A percentile compares a stretch with the other conserved stretches of the same genome.
Conservation (phyloP, 2,113 vertebrate genomes). For the Shinisaurus crocodilurus region DNA sequence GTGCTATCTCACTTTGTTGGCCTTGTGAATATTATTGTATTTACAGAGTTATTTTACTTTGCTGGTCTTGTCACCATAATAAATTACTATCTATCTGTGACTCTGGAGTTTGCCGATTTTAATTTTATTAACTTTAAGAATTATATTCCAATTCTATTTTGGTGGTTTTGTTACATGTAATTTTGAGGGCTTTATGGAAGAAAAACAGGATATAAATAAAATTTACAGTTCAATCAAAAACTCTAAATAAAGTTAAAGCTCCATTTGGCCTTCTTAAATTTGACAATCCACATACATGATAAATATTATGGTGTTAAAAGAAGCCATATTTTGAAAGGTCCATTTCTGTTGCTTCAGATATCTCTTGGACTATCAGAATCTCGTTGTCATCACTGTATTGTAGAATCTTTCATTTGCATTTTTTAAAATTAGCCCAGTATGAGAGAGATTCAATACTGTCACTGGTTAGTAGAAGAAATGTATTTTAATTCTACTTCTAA, state of each 20-base stretch:
- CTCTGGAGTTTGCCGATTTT: not conserved
- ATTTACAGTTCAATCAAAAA: not conserved
- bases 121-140: not conserved
- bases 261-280: not conserved
- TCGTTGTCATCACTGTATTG: not conserved
- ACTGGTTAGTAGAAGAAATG: not conserved
- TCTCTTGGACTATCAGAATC: not conserved
- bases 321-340: not conserved
- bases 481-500: not conserved
- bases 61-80: no score
- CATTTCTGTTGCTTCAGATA: not conserved
- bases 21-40: no score
- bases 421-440: not conserved
- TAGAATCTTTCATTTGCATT: not conserved
- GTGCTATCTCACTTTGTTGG: no score
- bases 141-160: not conserved
- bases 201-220: not conserved
- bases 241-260: not conserved
- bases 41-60: no score
- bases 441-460: not conserved
- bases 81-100: no score
- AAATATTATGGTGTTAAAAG: not conserved
- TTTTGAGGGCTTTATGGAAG: not conserved
- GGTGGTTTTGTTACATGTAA: not conserved
- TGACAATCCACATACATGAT: not conserved